Conservation (phyloP, 2,888 invertebrate genomes). For the Poecilus cupreus region DNA sequence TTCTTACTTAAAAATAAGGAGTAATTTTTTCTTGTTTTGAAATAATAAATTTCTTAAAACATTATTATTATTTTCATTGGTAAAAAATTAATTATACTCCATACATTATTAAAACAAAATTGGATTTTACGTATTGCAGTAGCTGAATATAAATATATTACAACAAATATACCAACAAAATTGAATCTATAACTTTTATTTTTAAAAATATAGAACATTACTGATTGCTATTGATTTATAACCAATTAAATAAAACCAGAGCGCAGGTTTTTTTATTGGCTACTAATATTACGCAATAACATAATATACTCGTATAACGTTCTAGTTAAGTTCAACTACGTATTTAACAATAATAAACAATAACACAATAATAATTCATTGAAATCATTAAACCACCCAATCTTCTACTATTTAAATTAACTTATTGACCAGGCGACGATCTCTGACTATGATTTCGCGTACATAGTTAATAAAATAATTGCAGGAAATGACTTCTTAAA, state of each 20-base stretch:
- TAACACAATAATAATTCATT: no score
- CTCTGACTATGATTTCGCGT: neutral
- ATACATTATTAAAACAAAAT: no score
- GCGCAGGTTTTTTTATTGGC: neutral
- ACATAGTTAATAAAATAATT: constrained; percentile 11
- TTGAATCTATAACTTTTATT: no score
- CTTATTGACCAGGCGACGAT: no score
- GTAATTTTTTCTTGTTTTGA: neutral
- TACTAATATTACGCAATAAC: neutral
- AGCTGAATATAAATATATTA: neutral
- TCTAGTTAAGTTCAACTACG: no score
- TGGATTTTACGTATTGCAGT: no score
- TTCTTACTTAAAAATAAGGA: neutral
- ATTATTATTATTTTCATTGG: neutral
- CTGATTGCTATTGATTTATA: neutral
- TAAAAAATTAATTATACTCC: no score
- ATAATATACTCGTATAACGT: neutral
- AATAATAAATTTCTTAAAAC: neutral
- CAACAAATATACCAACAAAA: neutral
- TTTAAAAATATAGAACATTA: neutral
- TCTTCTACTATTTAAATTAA: no score
- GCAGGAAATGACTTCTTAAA: neutral
- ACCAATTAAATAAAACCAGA: neutral
- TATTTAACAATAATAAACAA: no score
- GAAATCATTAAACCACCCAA: no score